Evolutionary conservation across 2,888 invertebrate genomes (phyloP), one percentile per base, ranked within the genome.

Genomic region (Venustoraphidia nigricollis): DNA sequence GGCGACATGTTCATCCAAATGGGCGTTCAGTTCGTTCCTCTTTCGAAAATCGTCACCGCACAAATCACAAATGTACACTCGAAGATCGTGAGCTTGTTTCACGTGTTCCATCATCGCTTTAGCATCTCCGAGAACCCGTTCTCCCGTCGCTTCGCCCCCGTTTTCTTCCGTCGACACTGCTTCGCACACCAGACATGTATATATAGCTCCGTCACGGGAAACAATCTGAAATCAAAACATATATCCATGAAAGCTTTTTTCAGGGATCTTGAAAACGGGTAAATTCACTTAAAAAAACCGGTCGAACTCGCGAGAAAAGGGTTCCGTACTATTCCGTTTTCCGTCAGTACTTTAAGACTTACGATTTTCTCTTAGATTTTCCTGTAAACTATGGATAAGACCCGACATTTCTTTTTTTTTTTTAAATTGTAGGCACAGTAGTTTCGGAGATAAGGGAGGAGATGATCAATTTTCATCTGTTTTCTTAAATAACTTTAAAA

Each of bases 11-110:
- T 76, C 73, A 53, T 79, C 80, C 40, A 82, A 63, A 63, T 85
- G 85, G 8, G 68, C 60, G 0, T 74, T 74, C 6, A 82, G 68
- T 49, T 80, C 79, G n/a, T 70, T 73, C 13, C 81, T 67, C 54
- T 75, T 78, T 42, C 73, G 64, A 58, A 83, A 79, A 44, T 81
- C 76, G 27, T 69, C 66, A 0, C 80, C 80, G 58, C 87, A 87
- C 6, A 79, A 65, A 50, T 77, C 77, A 54, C 87, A 88, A 45
- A 85, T 76, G 59, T 83, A 83, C 2, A 83, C 59, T 0, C 79
- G 69, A 0, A 75, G 68, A 44, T 76, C 76, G 60, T 87, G 87
- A 0, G 55, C 62, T 0, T 59, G 56, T 58, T 76, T 77, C 57
- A 84, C 63, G 54, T 87, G 86, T 0, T 68, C 60, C 56, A 76